Evolutionary conservation across 1,140 invertebrate genomes (phyloP).

Genomic region (Conus ventricosus): DNA sequence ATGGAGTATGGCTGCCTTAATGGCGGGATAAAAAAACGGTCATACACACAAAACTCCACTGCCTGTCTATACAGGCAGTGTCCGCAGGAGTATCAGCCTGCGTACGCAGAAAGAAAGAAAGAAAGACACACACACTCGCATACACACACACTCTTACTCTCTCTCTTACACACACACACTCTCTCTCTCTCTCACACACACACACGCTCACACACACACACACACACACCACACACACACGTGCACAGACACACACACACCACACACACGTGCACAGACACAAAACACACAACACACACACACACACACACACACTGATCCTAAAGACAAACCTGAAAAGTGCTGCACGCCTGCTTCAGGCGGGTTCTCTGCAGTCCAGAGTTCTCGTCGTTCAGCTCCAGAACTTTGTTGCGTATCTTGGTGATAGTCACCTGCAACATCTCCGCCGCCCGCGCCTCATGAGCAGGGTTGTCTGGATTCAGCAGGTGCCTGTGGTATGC

Average conservation of each 20-base stretch:
- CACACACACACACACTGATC: background rate
- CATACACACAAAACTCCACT: too few relatives aligned
- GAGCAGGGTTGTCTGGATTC: background rate
- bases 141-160: background rate
- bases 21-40: too few relatives aligned
- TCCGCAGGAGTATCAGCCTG: too few relatives aligned
- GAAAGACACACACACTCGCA: background rate
- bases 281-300: background rate
- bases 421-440: background rate
- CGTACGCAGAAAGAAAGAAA: too few relatives aligned
- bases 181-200: background rate
- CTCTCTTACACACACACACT: background rate
- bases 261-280: background rate
- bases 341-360: background rate
- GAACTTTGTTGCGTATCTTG: background rate
- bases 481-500: background rate
- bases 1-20: too few relatives aligned
- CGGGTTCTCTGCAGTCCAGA: background rate
- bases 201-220: background rate
- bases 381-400: background rate
- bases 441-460: background rate
- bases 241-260: background rate
- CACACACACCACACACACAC: conserved; percentile 2
- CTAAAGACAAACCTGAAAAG: background rate
- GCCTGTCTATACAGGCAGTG: too few relatives aligned